These are phyloP conservation scores for Antrozous pallidus DNA, from an alignment of 2,797 vertebrate genomes.

Conservation along the genomic window DNA sequence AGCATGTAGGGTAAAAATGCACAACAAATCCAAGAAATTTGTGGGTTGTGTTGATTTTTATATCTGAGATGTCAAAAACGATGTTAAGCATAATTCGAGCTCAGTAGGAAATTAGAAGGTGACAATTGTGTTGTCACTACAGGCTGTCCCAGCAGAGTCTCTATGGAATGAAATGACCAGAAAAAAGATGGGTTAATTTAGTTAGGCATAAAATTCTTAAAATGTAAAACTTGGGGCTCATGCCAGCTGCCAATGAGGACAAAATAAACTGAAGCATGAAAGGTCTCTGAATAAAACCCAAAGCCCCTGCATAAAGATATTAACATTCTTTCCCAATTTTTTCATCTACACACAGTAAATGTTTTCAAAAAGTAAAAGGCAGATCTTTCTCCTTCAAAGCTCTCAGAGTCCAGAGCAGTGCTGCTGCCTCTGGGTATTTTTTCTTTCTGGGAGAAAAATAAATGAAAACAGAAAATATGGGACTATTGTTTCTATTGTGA, in stretches of 20 bases:
- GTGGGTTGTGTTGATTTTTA: constrained; percentile 14
- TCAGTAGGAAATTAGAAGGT: constrained; percentile 63
- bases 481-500: not conserved
- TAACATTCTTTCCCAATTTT: constrained; percentile 23
- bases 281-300: not conserved
- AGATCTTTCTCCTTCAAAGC: not conserved
- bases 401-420: not conserved
- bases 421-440: not conserved
- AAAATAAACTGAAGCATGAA: not conserved
- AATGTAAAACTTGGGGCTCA: not conserved
- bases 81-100: constrained; percentile 67
- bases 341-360: not conserved
- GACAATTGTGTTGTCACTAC: not conserved
- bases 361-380: not conserved
- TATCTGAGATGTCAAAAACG: not conserved
- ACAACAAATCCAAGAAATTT: constrained; percentile 67
- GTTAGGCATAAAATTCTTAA: constrained; percentile 10
- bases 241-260: not conserved
- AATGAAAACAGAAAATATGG: not conserved
- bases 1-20: constrained; percentile 53
- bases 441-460: not conserved
- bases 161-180: constrained; percentile 50
- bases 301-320: not conserved
- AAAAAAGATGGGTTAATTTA: constrained; percentile 37
- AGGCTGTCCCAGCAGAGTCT: constrained; percentile 25